Evolutionary conservation across 2,888 invertebrate genomes (phyloP).

Genomic region (Plagiodera versicolora): DNA sequence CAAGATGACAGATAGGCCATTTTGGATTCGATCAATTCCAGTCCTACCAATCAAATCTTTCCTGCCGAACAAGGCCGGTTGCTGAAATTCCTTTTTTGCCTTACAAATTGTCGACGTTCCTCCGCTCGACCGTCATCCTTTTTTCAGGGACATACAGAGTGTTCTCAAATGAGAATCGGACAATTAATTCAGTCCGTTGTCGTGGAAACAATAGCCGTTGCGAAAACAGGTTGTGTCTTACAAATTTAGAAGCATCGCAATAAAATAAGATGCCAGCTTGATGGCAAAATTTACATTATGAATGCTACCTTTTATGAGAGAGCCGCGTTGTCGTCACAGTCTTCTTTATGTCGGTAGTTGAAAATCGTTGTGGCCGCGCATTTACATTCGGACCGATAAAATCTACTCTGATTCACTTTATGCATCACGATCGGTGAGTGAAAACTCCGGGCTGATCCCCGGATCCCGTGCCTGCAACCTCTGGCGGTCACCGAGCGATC

Average conservation of each 20-base stretch:
- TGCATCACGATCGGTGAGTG: conserved; percentile 34
- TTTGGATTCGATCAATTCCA: background rate
- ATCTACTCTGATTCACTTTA: conserved; percentile 36
- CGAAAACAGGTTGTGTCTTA: conserved; percentile 29
- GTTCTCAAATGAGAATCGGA: conserved; percentile 28
- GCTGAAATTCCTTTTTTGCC: background rate
- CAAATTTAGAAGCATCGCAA: conserved; percentile 34
- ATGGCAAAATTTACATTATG: conserved; percentile 33
- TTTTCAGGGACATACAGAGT: conserved; percentile 24
- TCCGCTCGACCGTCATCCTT: background rate
- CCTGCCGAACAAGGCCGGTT: background rate
- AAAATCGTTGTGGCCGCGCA: conserved; percentile 33
- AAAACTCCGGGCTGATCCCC: conserved; percentile 24
- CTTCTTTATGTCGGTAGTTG: conserved; percentile 31
- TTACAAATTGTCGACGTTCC: conserved; percentile 12
- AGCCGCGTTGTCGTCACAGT: conserved; percentile 16
- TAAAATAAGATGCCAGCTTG: conserved; percentile 28
- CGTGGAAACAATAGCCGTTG: conserved; percentile 32
- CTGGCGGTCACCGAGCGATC: conserved; percentile 16
- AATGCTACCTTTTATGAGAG: conserved; percentile 35
- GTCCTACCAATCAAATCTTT: background rate
- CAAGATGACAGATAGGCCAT: background rate
- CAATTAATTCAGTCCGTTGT: conserved; percentile 32
- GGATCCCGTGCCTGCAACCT: conserved; percentile 16
- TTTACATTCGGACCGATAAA: conserved; percentile 34